Percentiles rank a stretch among this genome's conserved stretches.
Conservation (phyloP, 2,113 vertebrate genomes). For the Eulemur rufifrons region DNA sequence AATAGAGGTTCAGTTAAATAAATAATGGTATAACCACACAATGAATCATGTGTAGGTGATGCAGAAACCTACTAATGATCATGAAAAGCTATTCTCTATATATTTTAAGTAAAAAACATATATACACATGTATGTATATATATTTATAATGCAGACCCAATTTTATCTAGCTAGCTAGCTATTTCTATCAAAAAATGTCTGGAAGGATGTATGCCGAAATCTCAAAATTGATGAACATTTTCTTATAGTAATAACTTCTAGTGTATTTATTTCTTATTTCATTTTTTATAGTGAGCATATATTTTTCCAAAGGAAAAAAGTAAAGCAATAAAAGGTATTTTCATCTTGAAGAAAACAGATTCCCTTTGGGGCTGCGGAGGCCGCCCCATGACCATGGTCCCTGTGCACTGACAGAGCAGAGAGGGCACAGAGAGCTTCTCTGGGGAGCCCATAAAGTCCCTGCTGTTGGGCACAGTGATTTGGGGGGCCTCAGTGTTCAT, state of each 20-base stretch:
- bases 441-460: background rate
- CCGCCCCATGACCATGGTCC: background rate
- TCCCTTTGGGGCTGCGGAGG: background rate
- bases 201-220: background rate
- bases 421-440: background rate
- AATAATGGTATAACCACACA: background rate
- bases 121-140: background rate
- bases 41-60: background rate
- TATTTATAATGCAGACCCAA: background rate
- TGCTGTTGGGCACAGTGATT: background rate
- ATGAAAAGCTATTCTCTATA: background rate
- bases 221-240: background rate
- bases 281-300: background rate
- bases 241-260: background rate
- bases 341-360: background rate
- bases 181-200: background rate
- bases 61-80: background rate
- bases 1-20: background rate
- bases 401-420: background rate
- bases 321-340: background rate
- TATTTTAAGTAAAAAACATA: background rate
- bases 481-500: background rate
- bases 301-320: background rate
- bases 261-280: background rate
- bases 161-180: background rate